These are phyloP conservation scores for Zenarchopterus dispar DNA, from an alignment of 2,797 vertebrate genomes.

Conservation along the genomic window DNA sequence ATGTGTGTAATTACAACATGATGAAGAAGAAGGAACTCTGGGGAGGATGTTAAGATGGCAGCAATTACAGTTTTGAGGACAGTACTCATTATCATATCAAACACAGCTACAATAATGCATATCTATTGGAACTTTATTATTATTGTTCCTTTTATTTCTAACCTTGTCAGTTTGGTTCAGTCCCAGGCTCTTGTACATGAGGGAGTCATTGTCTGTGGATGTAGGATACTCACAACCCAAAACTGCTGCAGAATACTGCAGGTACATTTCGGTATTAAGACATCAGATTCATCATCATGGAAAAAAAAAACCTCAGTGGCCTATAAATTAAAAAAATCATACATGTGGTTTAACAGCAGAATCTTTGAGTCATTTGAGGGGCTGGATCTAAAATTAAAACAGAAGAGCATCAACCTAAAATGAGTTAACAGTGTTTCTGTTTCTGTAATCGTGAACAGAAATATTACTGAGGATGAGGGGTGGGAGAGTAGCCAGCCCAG, in stretches of 20 bases:
- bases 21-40: too few species aligned
- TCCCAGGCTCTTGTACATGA: not conserved
- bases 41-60: too few species aligned
- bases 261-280: slow-evolving; percentile 5
- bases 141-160: too few species aligned
- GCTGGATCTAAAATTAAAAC: slow-evolving; percentile 28
- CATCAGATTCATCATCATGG: slow-evolving; percentile 12
- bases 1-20: too few species aligned
- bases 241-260: not conserved
- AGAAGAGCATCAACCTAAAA: slow-evolving; percentile 11
- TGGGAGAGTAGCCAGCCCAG: slow-evolving; percentile 8
- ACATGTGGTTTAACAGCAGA: slow-evolving; percentile 21
- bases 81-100: not conserved
- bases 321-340: not conserved
- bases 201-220: too few species aligned
- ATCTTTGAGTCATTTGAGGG: slow-evolving; percentile 11
- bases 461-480: slow-evolving; percentile 38
- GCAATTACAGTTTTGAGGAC: not conserved
- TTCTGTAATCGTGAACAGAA: slow-evolving; percentile 40
- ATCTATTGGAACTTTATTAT: not conserved
- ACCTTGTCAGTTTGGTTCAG: not conserved
- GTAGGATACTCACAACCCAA: too few species aligned
- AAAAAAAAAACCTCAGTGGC: slow-evolving; percentile 5
- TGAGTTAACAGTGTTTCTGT: slow-evolving; percentile 32
- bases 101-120: too few species aligned